Conservation (phyloP, 1,140 invertebrate species). For the Aphis gossypii region DNA sequence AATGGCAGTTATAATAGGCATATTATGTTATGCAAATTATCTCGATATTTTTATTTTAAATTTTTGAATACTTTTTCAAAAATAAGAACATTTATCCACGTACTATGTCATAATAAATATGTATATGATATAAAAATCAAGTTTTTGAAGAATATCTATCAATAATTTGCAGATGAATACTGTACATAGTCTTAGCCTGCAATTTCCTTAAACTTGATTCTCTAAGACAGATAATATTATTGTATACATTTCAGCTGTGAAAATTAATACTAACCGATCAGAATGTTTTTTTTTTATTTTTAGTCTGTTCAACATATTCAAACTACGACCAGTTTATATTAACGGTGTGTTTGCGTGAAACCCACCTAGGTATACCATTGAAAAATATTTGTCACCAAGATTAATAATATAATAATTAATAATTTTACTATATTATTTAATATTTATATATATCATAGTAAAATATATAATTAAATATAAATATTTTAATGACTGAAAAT, state of each 20-base stretch:
- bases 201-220: neutral
- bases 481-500: neutral
- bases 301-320: neutral
- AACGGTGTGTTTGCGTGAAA: too few relatives aligned
- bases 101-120: too few relatives aligned
- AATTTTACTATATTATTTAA: neutral
- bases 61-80: neutral
- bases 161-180: neutral
- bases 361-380: neutral
- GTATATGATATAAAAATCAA: neutral
- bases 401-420: neutral
- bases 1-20: neutral
- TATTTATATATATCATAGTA: too few relatives aligned
- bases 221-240: neutral
- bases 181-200: neutral
- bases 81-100: neutral
- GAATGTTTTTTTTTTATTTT: neutral
- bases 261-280: neutral
- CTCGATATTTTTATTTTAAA: neutral
- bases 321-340: neutral
- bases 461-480: too few relatives aligned
- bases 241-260: neutral
- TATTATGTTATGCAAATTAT: neutral
- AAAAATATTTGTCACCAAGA: neutral
- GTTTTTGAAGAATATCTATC: neutral